Conservation (phyloP, 2,888 invertebrate species). For the Dioctria rufipes region DNA sequence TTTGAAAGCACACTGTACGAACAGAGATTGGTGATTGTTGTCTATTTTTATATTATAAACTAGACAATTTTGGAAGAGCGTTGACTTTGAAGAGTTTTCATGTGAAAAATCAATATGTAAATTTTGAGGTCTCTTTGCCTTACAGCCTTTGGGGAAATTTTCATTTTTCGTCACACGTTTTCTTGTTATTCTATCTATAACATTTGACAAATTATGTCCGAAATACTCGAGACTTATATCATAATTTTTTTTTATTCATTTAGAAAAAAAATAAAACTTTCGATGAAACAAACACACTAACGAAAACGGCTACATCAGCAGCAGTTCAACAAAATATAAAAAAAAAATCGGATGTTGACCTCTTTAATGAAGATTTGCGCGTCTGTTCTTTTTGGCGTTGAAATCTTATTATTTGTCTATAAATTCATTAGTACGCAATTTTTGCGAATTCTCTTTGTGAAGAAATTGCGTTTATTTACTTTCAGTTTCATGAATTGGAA, state of each 20-base stretch:
- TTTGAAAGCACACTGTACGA: background rate
- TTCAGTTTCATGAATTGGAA: background rate
- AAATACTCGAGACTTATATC: too few species aligned
- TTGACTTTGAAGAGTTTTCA: conserved; percentile 1
- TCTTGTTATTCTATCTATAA: background rate
- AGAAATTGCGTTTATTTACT: conserved; percentile 29
- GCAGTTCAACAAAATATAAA: background rate
- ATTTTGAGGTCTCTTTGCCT: conserved; percentile 5
- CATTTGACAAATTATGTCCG: background rate
- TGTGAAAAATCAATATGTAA: conserved; percentile 26
- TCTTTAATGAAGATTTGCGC: background rate
- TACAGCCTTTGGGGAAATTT: background rate
- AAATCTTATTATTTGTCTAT: background rate
- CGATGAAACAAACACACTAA: too few species aligned
- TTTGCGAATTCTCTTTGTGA: conserved; percentile 27
- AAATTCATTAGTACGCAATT: conserved; percentile 26
- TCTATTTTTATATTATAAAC: conserved; percentile 24
- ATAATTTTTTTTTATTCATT: too few species aligned
- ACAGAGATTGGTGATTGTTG: background rate
- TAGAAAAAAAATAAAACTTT: too few species aligned
- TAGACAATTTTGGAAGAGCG: background rate
- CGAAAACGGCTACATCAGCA: too few species aligned
- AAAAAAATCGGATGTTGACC: conserved; percentile 2
- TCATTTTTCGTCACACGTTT: background rate
- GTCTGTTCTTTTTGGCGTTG: background rate